Base-by-base conservation (phyloP, 2,797 vertebrate genomes). In the Lateolabrax maculatus region DNA sequence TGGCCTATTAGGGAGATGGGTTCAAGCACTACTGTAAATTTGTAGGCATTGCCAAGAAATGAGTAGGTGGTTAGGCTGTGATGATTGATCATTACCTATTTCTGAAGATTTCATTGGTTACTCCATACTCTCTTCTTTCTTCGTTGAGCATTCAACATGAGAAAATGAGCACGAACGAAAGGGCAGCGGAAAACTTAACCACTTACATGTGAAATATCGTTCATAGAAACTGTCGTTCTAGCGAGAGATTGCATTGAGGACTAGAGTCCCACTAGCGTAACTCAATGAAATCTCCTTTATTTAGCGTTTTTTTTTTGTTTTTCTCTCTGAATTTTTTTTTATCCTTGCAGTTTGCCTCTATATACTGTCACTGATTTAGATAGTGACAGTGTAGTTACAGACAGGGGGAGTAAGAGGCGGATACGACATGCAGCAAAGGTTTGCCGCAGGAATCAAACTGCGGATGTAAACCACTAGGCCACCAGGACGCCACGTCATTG, bases 1-100 rank as follows among this genome's bases (percentile, higher is more conserved):
- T 39, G 53, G 68, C 53, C 86, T 89, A 88, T 94, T 93, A 87
- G 75, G 83, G 85, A 93, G 87, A 90, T 71, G 60, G 63, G 80
- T 74, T 86, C 70, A 79, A 84, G 53, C 63, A 23, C 58, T 43
- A 10, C 71, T 79, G 61, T 79, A 73, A 88, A 81, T 84, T 79
- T 71, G 60, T 41, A 49, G 75, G 41, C 73, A 34, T 57, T 74
- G 68, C 51, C 25, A 63, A 60, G 60, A 80, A 83, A 61, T 81
- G 49, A 88, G 81, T 75, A 57, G 75, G 60, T 60, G 80, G 57
- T 89, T 65, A 70, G 51, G n/a, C 23, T 37, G 25, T 44, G 41
- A 85, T 82, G 72, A 86, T 41, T 27, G 74, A 75, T 81, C 25
- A 69, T 84, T 70, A 66, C 27, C 41, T 53, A 6, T 80, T 79